A percentile compares a stretch with the other conserved stretches of the same genome.
These are phyloP conservation scores for Brenthis ino DNA, from an alignment of 2,888 invertebrate genomes.

Conservation along the genomic window DNA sequence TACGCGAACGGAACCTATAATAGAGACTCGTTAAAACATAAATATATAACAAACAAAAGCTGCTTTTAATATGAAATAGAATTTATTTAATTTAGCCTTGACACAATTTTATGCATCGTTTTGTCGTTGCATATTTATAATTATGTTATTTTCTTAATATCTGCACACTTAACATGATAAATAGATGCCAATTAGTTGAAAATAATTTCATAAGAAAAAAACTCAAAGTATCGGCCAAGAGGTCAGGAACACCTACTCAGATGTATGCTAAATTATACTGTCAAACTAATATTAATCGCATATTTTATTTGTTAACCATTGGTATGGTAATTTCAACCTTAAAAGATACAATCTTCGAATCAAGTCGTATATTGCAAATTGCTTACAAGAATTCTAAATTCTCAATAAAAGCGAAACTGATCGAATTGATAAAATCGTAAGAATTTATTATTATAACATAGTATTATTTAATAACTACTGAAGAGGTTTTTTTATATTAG, in stretches of 20 bases:
- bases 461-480: neutral
- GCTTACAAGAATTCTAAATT: conserved; percentile 18
- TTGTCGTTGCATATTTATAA: neutral
- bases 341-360: conserved; percentile 10
- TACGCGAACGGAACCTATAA: too few species aligned
- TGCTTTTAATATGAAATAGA: too few species aligned
- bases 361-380: conserved; percentile 15
- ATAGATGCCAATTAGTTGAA: too few species aligned
- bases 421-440: neutral
- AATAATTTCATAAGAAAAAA: neutral
- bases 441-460: conserved; percentile 1
- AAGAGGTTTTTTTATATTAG: too few species aligned
- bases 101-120: too few species aligned
- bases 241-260: conserved; percentile 19
- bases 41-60: neutral
- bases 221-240: neutral
- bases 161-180: neutral
- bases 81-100: too few species aligned
- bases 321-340: conserved; percentile 22
- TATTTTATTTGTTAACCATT: conserved; percentile 23
- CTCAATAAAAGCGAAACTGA: conserved; percentile 9
- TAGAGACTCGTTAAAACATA: neutral
- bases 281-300: conserved; percentile 17
- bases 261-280: conserved; percentile 11
- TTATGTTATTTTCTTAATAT: neutral